Base-by-base conservation (phyloP, 2,888 invertebrate species). In the Ephialtes manifestator region DNA sequence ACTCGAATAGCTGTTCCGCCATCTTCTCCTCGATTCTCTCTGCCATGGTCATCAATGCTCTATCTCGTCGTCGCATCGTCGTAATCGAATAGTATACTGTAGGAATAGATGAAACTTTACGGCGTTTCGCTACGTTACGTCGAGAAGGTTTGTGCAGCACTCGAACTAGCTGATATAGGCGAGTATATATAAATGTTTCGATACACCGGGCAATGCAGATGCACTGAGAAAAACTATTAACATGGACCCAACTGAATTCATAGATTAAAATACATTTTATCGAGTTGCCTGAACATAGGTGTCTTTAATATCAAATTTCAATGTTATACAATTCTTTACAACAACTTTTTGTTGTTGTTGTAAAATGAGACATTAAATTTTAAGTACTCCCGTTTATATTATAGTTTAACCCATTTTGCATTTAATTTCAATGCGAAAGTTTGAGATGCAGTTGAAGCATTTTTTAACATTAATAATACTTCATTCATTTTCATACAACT, bases 1-100 rank as follows among this genome's bases (percentile, higher is more conserved):
- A 71, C 39, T 20, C 15, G 53, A 71, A 53, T 20, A 35, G 35
- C 20, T 18, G 53, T 71, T 71, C 39, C 53, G 39, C 71, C 20
- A 8, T 13, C 35, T 55, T 15, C 10, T 35, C 39, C 31, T 35
- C 53, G 18, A 24, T 24, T n/a, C 10, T 55, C 53, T 35, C 35
- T 58, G 55, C 58, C 55, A 24, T n/a, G 55, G 24, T 18, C 72
- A 39, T 55, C 72, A 55, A 55, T 43, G 55, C 55, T 24, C 7
- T 28, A 55, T 63, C 63, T 43, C 20, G 55, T 43, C 58, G n/a
- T 72, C 35, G 39, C 55, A 43, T 55, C 72, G 55, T 43, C 15
- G 43, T n/a, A 58, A 58, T 43, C 58, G 18, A 72, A 43, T n/a
- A n/a, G 72, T 18, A 10, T 51, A 39, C 55, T 28, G 13, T 63